Percentiles rank a stretch among this genome's conserved stretches.
These are phyloP conservation scores for Thymelicus lineola DNA, from an alignment of 2,888 invertebrate species.

Conservation along the genomic window DNA sequence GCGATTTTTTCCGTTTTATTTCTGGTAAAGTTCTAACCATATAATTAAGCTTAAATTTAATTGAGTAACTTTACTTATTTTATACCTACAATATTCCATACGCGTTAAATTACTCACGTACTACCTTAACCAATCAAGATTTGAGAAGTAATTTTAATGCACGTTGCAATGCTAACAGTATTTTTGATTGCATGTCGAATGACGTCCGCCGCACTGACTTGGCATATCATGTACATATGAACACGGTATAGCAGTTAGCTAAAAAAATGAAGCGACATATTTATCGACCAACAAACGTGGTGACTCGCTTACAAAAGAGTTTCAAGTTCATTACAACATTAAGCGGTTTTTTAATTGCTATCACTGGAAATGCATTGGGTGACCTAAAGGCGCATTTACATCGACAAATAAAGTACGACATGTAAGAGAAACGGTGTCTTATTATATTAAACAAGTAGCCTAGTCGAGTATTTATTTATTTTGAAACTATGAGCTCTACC, in stretches of 20 bases:
- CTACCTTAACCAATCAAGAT: constrained; percentile 9
- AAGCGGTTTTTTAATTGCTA: constrained; percentile 42
- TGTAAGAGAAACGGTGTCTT: no score
- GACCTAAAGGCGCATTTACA: constrained; percentile 40
- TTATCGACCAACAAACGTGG: constrained; percentile 32
- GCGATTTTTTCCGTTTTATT: no score
- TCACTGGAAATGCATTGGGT: constrained; percentile 48
- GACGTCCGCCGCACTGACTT: constrained; percentile 6
- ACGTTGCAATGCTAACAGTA: constrained; percentile 23
- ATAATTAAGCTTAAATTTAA: no score
- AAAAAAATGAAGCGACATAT: constrained; percentile 26
- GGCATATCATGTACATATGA: constrained; percentile 10
- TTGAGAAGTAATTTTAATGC: constrained; percentile 11
- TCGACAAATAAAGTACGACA: neutral
- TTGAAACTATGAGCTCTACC: no score
- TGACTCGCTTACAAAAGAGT: constrained; percentile 42
- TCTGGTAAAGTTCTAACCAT: no score
- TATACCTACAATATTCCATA: no score
- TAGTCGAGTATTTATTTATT: no score
- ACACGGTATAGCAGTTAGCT: constrained; percentile 8
- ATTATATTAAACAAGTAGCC: no score
- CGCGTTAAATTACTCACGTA: constrained; percentile 10
- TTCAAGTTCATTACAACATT: constrained; percentile 50
- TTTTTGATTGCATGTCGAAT: constrained; percentile 19
- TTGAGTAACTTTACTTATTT: no score